Base-by-base conservation (phyloP, 1,140 invertebrate genomes). In the Neodiprion fabricii region DNA sequence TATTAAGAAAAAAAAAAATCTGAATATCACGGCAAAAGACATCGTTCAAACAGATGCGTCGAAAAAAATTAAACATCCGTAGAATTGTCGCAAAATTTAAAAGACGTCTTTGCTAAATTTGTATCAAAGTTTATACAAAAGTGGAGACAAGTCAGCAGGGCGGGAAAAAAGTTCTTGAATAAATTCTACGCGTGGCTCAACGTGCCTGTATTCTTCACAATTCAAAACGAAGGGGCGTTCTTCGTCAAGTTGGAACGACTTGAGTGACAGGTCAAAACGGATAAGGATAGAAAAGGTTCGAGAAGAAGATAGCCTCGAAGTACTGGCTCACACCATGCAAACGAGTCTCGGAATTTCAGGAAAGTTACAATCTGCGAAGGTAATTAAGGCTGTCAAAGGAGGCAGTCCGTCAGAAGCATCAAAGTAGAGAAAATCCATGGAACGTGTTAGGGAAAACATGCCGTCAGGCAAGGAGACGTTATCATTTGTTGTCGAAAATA, bases 351-450 rank as follows among this genome's bases (percentile, higher is more conserved):
- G 50, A n/a, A n/a, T 14, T 53, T 53, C 50, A 1, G 2, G 50
- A 53, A 53, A 53, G 1, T 53, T 53, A 53, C 10, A 53, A n/a
- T 50, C 74, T n/a, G 14, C 70, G 65, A 72, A 72, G 68, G 48
- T 75, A 48, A 71, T 76, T 12, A n/a, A 48, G 65, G 72, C 72
- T 49, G 71, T 76, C 72, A 23, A 11, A 23, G n/a, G 21, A 4
- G 70, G 70, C 61, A 67, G 12, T 67, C 70, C 74, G 67, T 48
- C 69, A 53, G 48, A 50, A 11, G 61, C 50, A 66, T 67, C 71
- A 14, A 72, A 72, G 53, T 75, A 72, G 17, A 71, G 74, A 72
- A 17, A 11, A 17, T 74, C 73, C 11, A 40, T 74, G 61, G 50
- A 74, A 11, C 9, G 40, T 48, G 8, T 14, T 70, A 69, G 17